phyloP scores from a whole-genome alignment of 2,888 invertebrate genomes.

The Hypomecis atomaria region DNA sequence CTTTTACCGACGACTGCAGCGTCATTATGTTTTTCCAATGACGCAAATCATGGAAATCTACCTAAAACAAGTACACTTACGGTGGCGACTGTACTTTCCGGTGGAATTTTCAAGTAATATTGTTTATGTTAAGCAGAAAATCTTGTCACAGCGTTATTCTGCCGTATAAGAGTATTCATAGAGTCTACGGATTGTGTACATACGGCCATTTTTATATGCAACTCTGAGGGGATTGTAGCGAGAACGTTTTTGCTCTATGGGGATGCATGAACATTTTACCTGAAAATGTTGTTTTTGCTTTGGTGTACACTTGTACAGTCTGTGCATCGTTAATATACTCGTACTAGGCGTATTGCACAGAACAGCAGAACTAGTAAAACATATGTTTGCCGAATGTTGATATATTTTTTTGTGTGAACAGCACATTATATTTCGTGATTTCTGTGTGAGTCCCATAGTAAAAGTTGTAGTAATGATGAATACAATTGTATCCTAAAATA shows the following conservation, averaged over 20 bases:
- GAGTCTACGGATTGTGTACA: conserved; percentile 36
- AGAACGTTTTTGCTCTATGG: conserved; percentile 6
- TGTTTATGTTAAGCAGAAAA: conserved; percentile 81
- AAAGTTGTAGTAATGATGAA: no score
- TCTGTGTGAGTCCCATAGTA: no score
- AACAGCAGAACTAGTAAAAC: no score
- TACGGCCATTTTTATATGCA: conserved; percentile 27
- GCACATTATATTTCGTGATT: no score
- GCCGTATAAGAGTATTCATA: conserved; percentile 46
- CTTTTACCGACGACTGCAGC: no score
- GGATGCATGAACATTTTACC: conserved; percentile 1
- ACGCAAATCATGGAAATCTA: no score
- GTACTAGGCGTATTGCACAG: no score
- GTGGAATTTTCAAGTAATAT: conserved; percentile 69
- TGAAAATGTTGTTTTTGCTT: conserved; percentile 13
- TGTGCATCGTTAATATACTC: no score
- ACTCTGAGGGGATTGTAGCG: conserved; percentile 7
- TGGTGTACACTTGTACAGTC: not conserved
- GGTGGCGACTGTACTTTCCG: conserved; percentile 34
- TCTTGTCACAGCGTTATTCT: conserved; percentile 72
- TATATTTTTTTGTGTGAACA: no score
- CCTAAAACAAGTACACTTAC: conserved; percentile 13
- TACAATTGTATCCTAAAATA: no score
- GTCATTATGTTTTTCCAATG: no score
- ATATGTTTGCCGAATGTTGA: no score